phyloP scores from a whole-genome alignment of 2,113 vertebrate species.

The Microtus ochrogaster region DNA sequence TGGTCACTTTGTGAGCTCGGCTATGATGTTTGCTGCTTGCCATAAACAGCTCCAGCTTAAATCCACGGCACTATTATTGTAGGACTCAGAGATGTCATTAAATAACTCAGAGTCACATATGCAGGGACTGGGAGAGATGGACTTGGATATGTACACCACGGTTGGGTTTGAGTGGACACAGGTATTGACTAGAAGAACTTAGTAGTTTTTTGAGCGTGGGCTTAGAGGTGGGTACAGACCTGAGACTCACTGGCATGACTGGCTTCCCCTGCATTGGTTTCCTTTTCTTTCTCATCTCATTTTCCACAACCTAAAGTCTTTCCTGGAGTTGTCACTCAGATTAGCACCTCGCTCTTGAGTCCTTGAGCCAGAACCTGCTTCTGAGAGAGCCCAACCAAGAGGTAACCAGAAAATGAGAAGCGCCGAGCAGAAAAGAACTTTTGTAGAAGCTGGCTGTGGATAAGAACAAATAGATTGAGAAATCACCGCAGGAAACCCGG shows the following conservation, averaged over 20 bases:
- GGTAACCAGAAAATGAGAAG: not conserved
- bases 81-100: not conserved
- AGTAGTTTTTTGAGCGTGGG: not conserved
- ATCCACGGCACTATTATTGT: not conserved
- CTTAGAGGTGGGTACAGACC: not conserved
- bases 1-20: not conserved
- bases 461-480: not conserved
- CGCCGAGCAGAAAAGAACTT: not conserved
- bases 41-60: constrained; percentile 3
- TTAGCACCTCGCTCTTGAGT: not conserved
- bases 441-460: not conserved
- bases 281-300: not conserved
- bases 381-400: not conserved
- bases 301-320: not conserved
- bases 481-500: not conserved
- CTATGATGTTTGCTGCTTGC: not conserved
- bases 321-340: not conserved
- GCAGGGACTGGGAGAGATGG: not conserved
- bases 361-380: not conserved
- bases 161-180: not conserved
- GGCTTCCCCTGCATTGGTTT: not conserved
- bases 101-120: not conserved
- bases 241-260: not conserved
- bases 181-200: not conserved
- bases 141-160: not conserved